Conservation (phyloP, 2,888 invertebrate genomes). For the Muscina levida region DNA sequence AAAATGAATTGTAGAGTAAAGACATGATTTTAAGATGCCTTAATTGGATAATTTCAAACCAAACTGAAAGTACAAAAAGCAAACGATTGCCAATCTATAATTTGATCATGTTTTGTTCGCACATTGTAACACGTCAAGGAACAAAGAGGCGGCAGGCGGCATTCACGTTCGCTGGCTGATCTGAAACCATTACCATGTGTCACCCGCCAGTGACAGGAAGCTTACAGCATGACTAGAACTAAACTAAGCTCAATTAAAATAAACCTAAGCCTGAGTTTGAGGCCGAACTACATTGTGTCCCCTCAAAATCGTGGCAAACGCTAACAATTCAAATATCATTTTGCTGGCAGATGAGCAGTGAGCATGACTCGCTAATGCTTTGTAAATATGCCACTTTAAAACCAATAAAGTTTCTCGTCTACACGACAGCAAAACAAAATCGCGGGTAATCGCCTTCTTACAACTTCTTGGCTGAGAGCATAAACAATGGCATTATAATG, state of each 20-base stretch:
- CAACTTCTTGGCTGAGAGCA: no score
- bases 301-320: constrained; percentile 28
- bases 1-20: constrained; percentile 30
- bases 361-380: background rate
- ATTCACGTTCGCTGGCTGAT: background rate
- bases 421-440: background rate
- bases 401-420: background rate
- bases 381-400: background rate
- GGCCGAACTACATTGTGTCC: no score
- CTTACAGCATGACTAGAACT: no score
- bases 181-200: background rate
- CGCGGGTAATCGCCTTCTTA: background rate
- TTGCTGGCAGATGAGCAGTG: background rate
- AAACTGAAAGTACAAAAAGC: constrained; percentile 2
- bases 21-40: constrained; percentile 44
- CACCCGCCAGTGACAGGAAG: constrained; percentile 23
- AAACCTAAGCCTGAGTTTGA: no score
- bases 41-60: constrained; percentile 37
- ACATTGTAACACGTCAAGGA: constrained; percentile 4
- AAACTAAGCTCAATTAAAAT: no score
- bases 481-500: constrained; percentile 32
- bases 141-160: background rate
- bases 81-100: constrained; percentile 37
- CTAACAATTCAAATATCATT: constrained; percentile 19
- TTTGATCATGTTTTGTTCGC: constrained; percentile 33